These are phyloP conservation scores for Odocoileus hemionus DNA, from an alignment of 2,113 vertebrate genomes.

Conservation along the genomic window DNA sequence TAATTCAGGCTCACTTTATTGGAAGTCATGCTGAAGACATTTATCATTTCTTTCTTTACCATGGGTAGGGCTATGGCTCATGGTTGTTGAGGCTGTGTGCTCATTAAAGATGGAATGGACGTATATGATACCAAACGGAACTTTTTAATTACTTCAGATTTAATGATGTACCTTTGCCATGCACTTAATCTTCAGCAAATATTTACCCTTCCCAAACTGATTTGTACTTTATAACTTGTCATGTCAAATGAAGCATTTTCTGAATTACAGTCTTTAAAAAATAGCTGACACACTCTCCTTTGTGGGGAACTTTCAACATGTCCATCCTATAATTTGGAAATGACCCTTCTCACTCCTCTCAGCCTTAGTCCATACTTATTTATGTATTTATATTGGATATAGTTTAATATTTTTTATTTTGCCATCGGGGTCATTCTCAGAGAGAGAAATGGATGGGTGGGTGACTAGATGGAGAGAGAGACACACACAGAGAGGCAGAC, in stretches of 20 bases:
- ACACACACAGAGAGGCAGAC: neutral
- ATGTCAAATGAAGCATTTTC: conserved; percentile 34
- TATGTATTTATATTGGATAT: neutral
- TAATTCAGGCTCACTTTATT: conserved; percentile 37
- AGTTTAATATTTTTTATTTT: conserved; percentile 13
- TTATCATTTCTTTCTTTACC: conserved; percentile 43
- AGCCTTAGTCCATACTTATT: neutral
- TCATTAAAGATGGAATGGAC: conserved; percentile 51
- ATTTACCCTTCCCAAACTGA: conserved; percentile 40
- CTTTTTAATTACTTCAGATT: conserved; percentile 56
- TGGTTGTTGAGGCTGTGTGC: neutral
- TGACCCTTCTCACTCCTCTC: neutral
- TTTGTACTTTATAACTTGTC: conserved; percentile 29
- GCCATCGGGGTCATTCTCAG: neutral
- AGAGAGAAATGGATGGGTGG: neutral
- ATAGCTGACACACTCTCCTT: neutral
- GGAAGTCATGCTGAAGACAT: conserved; percentile 26
- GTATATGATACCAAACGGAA: conserved; percentile 46
- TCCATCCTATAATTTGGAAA: neutral
- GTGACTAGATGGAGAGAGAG: neutral
- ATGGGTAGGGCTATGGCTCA: neutral
- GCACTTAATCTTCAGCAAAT: conserved; percentile 52
- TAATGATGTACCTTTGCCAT: conserved; percentile 36
- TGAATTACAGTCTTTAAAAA: conserved; percentile 37
- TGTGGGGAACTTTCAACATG: neutral